Percentiles rank a stretch among this genome's conserved stretches.
phyloP scores from a whole-genome alignment of 2,113 vertebrate species.

The Corydoras sp. region DNA sequence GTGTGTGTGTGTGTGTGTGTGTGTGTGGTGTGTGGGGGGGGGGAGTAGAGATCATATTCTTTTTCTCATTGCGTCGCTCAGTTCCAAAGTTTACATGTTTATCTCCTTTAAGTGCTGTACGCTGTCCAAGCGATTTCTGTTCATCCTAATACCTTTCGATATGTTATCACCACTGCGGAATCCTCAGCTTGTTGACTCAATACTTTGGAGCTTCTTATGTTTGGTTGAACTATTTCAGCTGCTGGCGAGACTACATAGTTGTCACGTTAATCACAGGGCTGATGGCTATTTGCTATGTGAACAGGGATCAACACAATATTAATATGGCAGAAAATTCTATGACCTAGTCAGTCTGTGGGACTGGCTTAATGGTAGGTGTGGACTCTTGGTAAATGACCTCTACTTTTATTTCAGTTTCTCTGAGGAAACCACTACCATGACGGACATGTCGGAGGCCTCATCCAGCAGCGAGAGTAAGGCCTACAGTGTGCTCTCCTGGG shows the following conservation, averaged over 20 bases:
- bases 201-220: not conserved
- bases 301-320: not conserved
- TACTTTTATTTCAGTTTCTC: conserved; percentile 24
- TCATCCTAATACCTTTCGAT: not conserved
- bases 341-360: conserved; percentile 11
- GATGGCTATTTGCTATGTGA: not conserved
- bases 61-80: conserved; percentile 6
- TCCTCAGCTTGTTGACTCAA: not conserved
- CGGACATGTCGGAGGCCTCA: conserved; percentile 57
- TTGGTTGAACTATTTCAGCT: not conserved
- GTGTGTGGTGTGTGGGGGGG: not conserved
- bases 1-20: conserved; percentile 10
- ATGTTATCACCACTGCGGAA: not conserved
- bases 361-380: conserved; percentile 22
- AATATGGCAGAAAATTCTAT: not conserved
- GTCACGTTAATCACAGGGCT: no score
- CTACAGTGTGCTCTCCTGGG: conserved; percentile 84
- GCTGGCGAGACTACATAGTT: no score
- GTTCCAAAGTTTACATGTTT: conserved; percentile 30
- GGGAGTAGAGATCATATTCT: not conserved
- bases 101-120: conserved; percentile 2
- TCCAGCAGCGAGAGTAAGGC: conserved; percentile 54
- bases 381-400: conserved; percentile 18
- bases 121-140: no score
- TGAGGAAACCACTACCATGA: conserved; percentile 55